Percentiles rank a stretch among this genome's conserved stretches.
These are phyloP conservation scores for Pycnomerus fuliginosus DNA, from an alignment of 2,888 invertebrate species.

Conservation along the genomic window DNA sequence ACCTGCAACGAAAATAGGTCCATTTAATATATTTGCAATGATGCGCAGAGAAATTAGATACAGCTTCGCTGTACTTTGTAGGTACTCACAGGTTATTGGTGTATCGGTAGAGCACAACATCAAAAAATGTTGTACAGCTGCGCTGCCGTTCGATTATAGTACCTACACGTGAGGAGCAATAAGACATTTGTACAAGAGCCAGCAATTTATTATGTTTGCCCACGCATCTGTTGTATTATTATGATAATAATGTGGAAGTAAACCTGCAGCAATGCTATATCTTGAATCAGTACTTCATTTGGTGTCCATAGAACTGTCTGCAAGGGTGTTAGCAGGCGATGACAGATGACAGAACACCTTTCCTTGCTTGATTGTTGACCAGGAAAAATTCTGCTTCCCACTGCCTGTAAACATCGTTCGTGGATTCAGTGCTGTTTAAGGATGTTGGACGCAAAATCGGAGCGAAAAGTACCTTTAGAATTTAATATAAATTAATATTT, in stretches of 20 bases:
- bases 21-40: too few species aligned
- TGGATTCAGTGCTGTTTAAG: too few species aligned
- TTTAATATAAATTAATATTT: too few species aligned
- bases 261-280: slow-evolving; percentile 28
- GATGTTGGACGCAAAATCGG: too few species aligned
- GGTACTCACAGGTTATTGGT: too few species aligned
- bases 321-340: slow-evolving; percentile 32
- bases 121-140: too few species aligned
- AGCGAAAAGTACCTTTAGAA: too few species aligned
- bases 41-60: too few species aligned
- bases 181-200: slow-evolving; percentile 10
- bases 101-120: too few species aligned
- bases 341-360: slow-evolving; percentile 34
- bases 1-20: slow-evolving; percentile 1
- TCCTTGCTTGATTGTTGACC: slow-evolving; percentile 28
- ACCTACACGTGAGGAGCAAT: slow-evolving; percentile 7
- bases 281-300: slow-evolving; percentile 33
- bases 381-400: not conserved
- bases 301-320: slow-evolving; percentile 40
- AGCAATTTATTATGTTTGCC: slow-evolving; percentile 39
- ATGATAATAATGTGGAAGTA: slow-evolving; percentile 39
- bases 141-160: slow-evolving; percentile 13
- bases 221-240: slow-evolving; percentile 43
- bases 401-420: too few species aligned
- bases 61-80: too few species aligned